Evolutionary conservation across 2,888 invertebrate genomes (phyloP).

Genomic region (Melinaea menophilus): DNA sequence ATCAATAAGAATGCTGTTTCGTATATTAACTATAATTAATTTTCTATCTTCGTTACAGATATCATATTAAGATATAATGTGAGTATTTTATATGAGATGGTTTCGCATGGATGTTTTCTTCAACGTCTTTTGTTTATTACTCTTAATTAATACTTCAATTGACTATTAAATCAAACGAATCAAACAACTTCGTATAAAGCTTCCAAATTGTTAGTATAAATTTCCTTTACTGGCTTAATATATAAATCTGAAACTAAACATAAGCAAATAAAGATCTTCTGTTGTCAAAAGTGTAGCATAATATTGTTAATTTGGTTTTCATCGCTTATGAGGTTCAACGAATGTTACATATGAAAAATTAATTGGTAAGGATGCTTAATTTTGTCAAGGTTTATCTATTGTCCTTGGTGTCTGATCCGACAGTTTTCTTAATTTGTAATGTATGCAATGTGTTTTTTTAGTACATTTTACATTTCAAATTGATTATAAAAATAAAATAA

Average conservation of each 20-base stretch:
- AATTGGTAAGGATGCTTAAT: slow-evolving; percentile 46
- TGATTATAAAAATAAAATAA: no score
- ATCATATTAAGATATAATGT: no score
- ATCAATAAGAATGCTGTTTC: no score
- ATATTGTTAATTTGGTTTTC: slow-evolving; percentile 6
- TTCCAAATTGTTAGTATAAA: no score
- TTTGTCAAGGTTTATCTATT: slow-evolving; percentile 22
- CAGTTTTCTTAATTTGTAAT: no score
- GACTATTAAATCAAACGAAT: slow-evolving; percentile 10
- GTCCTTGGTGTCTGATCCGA: no score
- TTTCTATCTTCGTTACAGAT: no score
- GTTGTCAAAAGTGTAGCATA: neutral
- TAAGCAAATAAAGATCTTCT: slow-evolving; percentile 8
- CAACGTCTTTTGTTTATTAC: neutral
- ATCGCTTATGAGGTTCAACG: slow-evolving; percentile 26
- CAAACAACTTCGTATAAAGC: slow-evolving; percentile 9
- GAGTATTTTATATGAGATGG: no score
- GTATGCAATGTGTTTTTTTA: no score
- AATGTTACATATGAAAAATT: slow-evolving; percentile 51
- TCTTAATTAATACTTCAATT: neutral
- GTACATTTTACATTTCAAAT: no score
- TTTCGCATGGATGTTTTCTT: neutral
- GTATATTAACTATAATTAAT: no score
- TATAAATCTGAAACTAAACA: neutral
- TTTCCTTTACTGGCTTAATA: neutral